Conservation (phyloP, 2,797 vertebrate species). For the Betta splendens region DNA sequence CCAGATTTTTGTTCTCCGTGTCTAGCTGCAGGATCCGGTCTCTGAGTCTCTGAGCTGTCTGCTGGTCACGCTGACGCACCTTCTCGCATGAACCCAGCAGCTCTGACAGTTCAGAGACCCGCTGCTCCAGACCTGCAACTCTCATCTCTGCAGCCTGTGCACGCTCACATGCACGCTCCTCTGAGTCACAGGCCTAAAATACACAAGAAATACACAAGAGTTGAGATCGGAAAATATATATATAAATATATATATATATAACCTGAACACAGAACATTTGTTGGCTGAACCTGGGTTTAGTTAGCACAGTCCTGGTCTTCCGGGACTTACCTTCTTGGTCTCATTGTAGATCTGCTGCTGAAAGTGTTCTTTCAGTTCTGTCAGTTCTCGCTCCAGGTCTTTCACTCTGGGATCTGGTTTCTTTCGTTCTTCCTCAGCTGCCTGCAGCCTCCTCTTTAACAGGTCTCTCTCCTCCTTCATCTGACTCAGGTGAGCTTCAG, state of each 20-base stretch:
- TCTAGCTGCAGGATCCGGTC: constrained; percentile 91
- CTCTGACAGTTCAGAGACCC: constrained; percentile 87
- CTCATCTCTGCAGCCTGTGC: constrained; percentile 86
- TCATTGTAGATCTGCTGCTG: constrained; percentile 87
- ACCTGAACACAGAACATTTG: no score
- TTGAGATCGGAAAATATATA: no score
- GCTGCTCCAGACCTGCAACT: constrained; percentile 87
- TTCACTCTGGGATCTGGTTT: constrained; percentile 83
- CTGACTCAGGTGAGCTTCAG: constrained; percentile 78
- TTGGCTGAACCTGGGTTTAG: background rate
- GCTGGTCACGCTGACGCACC: constrained; percentile 88
- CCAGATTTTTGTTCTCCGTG: constrained; percentile 91
- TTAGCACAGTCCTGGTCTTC: background rate
- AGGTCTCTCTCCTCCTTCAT: constrained; percentile 81
- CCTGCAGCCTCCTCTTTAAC: constrained; percentile 78
- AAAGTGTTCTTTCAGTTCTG: constrained; percentile 81
- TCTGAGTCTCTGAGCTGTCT: constrained; percentile 83
- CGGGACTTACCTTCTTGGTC: constrained; percentile 85
- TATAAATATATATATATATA: no score
- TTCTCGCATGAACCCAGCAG: constrained; percentile 89
- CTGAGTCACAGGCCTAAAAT: constrained; percentile 79
- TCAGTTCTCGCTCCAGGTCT: constrained; percentile 84
- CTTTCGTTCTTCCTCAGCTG: constrained; percentile 70
- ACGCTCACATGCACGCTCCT: constrained; percentile 84
- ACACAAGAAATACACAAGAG: background rate